Percentiles rank a stretch among this genome's conserved stretches.
These are phyloP conservation scores for Antechinus flavipes DNA, from an alignment of 2,113 vertebrate species.

Conservation along the genomic window DNA sequence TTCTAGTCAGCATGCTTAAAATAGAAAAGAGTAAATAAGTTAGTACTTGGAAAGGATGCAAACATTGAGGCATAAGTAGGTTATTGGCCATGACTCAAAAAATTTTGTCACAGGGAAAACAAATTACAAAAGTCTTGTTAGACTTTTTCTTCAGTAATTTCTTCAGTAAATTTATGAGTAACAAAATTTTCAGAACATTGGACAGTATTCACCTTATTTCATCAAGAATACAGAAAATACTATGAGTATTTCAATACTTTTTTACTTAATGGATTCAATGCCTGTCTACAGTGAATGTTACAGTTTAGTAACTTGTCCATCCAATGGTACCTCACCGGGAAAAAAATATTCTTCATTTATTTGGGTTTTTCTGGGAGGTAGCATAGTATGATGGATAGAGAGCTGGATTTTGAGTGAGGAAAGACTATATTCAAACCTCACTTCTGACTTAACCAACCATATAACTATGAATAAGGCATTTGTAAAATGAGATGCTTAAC, in stretches of 20 bases:
- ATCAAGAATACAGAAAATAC: not conserved
- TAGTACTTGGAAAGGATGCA: conserved; percentile 43
- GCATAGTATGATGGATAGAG: not conserved
- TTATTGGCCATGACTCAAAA: conserved; percentile 43
- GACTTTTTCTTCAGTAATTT: conserved; percentile 34
- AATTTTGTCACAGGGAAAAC: conserved; percentile 45
- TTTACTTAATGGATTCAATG: not conserved
- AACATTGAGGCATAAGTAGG: conserved; percentile 43
- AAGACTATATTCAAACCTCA: not conserved
- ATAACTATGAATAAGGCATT: not conserved
- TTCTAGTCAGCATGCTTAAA: conserved; percentile 47
- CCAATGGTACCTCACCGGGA: not conserved
- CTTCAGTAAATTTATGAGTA: conserved; percentile 63
- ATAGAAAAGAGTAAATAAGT: conserved; percentile 48
- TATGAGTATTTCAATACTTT: not conserved
- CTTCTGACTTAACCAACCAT: not conserved
- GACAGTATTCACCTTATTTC: not conserved
- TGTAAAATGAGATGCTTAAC: not conserved
- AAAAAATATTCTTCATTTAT: not conserved
- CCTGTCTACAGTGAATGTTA: not conserved
- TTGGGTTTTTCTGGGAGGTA: not conserved
- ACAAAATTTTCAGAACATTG: conserved; percentile 50
- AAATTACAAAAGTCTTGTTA: conserved; percentile 60
- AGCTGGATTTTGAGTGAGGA: not conserved
- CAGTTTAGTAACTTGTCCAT: not conserved